Evolutionary conservation across 2,888 invertebrate species (phyloP).

Genomic region (Ptychoptera contaminata): DNA sequence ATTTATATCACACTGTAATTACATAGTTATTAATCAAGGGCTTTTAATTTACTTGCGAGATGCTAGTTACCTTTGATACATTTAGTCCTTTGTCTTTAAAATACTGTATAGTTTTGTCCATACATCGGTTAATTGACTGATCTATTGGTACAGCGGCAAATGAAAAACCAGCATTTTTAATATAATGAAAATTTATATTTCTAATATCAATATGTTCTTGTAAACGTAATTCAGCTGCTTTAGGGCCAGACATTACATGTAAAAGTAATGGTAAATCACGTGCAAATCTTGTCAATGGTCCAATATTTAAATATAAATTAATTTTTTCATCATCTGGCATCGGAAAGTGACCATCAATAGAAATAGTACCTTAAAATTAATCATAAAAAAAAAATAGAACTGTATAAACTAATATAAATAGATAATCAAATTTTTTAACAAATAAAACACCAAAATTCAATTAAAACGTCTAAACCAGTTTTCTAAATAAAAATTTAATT

Average conservation of each 20-base stretch:
- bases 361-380: slow-evolving; percentile 9
- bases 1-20: slow-evolving; percentile 13
- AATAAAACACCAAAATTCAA: too few species aligned
- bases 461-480: too few species aligned
- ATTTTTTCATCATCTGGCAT: slow-evolving; percentile 33
- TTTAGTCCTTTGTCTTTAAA: slow-evolving; percentile 20
- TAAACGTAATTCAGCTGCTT: slow-evolving; percentile 30
- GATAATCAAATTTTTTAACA: too few species aligned
- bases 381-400: too few species aligned
- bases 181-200: slow-evolving; percentile 29
- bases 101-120: slow-evolving; percentile 34
- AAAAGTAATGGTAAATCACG: slow-evolving; percentile 55
- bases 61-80: not conserved
- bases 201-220: slow-evolving; percentile 35
- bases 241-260: slow-evolving; percentile 40
- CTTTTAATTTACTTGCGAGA: too few species aligned
- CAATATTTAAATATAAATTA: slow-evolving; percentile 37
- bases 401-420: too few species aligned
- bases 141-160: slow-evolving; percentile 36
- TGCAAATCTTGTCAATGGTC: slow-evolving; percentile 66
- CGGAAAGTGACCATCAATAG: slow-evolving; percentile 46
- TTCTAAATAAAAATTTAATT: too few species aligned
- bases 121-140: slow-evolving; percentile 34
- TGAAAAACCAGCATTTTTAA: slow-evolving; percentile 42
- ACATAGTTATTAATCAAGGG: not conserved